phyloP scores from a whole-genome alignment of 2,888 invertebrate species.

The Germaria angustata region DNA sequence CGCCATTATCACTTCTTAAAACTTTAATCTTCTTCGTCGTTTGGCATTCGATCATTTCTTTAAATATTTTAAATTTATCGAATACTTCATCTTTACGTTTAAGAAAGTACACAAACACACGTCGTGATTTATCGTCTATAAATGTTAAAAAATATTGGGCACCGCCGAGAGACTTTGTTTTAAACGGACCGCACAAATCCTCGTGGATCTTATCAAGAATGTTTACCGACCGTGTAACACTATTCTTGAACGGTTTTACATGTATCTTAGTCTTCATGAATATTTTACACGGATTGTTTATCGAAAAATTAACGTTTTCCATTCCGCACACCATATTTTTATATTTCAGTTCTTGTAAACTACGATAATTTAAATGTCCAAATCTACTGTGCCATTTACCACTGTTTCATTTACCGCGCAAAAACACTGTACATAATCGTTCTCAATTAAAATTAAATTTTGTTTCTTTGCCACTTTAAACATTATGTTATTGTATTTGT shows the following conservation, averaged over 20 bases:
- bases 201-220: conserved; percentile 26
- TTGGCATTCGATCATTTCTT: conserved; percentile 30
- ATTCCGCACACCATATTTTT: conserved; percentile 18
- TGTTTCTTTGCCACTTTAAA: not conserved
- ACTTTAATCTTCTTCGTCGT: not conserved
- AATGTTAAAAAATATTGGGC: conserved; percentile 43
- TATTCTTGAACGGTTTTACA: conserved; percentile 5
- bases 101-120: conserved; percentile 46
- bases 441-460: conserved; percentile 1
- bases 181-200: conserved; percentile 15
- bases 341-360: not conserved
- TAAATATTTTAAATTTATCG: conserved; percentile 32
- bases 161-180: conserved; percentile 8
- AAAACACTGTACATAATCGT: not conserved
- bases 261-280: conserved; percentile 33
- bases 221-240: conserved; percentile 29
- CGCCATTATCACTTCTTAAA: not conserved
- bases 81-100: conserved; percentile 31
- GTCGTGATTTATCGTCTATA: conserved; percentile 39
- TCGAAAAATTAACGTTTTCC: not conserved
- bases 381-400: conserved; percentile 17
- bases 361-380: conserved; percentile 35
- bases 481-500: not conserved
- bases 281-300: conserved; percentile 8
- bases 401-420: conserved; percentile 5